Evolutionary conservation across 1,140 invertebrate species (phyloP).

Genomic region (Phocides pigmalion): DNA sequence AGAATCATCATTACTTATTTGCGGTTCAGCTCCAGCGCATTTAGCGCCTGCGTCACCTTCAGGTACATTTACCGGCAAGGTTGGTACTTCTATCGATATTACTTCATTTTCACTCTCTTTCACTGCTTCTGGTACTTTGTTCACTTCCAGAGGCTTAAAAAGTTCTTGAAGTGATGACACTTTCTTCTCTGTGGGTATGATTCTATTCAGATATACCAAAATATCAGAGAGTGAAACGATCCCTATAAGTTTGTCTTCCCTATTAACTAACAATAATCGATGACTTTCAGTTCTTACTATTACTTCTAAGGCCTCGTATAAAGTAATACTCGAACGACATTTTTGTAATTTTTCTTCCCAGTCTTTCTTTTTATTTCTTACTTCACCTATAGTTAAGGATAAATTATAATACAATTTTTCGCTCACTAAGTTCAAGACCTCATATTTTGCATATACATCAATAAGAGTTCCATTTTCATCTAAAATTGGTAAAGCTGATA

Average conservation of each 20-base stretch:
- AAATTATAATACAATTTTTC: slow-evolving; percentile 80
- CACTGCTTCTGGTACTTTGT: slow-evolving; percentile 70
- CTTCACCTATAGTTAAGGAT: slow-evolving; percentile 72
- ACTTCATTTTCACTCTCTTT: slow-evolving; percentile 75
- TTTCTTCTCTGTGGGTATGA: slow-evolving; percentile 77
- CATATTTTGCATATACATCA: slow-evolving; percentile 78
- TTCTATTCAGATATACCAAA: slow-evolving; percentile 79
- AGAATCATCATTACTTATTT: slow-evolving; percentile 40
- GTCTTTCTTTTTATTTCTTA: slow-evolving; percentile 81
- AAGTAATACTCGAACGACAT: slow-evolving; percentile 79
- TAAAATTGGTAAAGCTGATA: slow-evolving; percentile 74
- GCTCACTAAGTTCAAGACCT: slow-evolving; percentile 78
- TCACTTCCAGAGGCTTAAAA: slow-evolving; percentile 75
- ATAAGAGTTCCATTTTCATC: slow-evolving; percentile 71
- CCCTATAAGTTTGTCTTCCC: slow-evolving; percentile 73
- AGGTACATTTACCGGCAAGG: slow-evolving; percentile 54
- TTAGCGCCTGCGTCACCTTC: slow-evolving; percentile 42
- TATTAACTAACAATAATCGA: slow-evolving; percentile 81
- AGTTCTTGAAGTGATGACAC: slow-evolving; percentile 77
- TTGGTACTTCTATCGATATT: slow-evolving; percentile 73
- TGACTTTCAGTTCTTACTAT: slow-evolving; percentile 83
- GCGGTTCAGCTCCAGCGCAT: slow-evolving; percentile 42
- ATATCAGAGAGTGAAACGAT: slow-evolving; percentile 80
- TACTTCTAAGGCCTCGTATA: slow-evolving; percentile 83
- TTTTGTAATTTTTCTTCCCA: slow-evolving; percentile 82